Evolutionary conservation across 2,113 vertebrate species (phyloP).

Genomic region (Gnathochromis pfefferi): DNA sequence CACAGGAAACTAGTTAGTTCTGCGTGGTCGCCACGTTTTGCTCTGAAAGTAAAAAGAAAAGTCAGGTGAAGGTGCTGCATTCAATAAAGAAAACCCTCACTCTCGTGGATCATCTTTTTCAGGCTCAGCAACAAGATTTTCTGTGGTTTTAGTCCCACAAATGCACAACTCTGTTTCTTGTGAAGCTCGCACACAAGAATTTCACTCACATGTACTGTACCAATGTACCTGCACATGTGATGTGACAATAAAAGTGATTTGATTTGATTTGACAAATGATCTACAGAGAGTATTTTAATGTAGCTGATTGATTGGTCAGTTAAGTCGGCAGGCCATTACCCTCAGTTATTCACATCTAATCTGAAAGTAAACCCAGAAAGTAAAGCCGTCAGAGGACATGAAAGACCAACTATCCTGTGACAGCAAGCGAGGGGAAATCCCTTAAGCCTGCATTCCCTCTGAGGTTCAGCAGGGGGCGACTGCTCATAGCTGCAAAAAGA

Average conservation of each 20-base stretch:
- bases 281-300: not conserved
- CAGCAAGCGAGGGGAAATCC: not conserved
- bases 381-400: not conserved
- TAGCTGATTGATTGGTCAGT: not conserved
- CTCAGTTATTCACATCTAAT: not conserved
- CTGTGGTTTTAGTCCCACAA: not conserved
- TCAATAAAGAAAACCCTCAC: not conserved
- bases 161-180: too few relatives aligned
- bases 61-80: not conserved
- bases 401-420: not conserved
- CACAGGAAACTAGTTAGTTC: not conserved
- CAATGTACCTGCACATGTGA: too few relatives aligned
- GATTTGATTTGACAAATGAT: not conserved
- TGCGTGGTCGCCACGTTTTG: not conserved
- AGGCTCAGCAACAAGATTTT: not conserved
- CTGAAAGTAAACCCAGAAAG: not conserved
- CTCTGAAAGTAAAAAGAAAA: slow-evolving; percentile 1
- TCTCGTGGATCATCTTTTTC: not conserved
- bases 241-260: too few relatives aligned
- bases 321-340: not conserved
- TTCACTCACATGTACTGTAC: too few relatives aligned
- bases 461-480: not conserved
- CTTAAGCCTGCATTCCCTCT: not conserved
- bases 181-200: too few relatives aligned
- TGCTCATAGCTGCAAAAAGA: not conserved